Evolutionary conservation across 2,113 vertebrate genomes (phyloP).

Genomic region (Puma concolor): DNA sequence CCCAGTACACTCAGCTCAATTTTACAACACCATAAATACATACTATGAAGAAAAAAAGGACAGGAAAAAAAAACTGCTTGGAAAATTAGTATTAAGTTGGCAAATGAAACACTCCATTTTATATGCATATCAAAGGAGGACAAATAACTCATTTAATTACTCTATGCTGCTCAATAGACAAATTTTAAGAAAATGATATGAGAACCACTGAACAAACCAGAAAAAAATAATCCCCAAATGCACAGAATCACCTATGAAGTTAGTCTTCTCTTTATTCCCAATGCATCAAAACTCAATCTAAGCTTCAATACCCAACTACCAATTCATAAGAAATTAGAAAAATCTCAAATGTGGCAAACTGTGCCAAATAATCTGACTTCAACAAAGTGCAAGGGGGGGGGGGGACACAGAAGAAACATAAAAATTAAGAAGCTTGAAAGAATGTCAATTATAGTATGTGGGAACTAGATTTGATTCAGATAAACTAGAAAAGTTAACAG

Average conservation of each 20-base stretch:
- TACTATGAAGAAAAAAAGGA: not conserved
- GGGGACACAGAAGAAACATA: not conserved
- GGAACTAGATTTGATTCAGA: not conserved
- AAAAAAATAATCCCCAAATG: not conserved
- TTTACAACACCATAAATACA: not conserved
- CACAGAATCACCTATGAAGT: conserved; percentile 7
- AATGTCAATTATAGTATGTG: not conserved
- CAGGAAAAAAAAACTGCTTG: conserved; percentile 19
- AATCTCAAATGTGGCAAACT: conserved; percentile 18
- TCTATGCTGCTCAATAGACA: not conserved
- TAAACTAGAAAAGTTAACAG: not conserved
- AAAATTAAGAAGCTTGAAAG: conserved; percentile 7
- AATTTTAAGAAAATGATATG: not conserved
- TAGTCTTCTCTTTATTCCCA: not conserved
- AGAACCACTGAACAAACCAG: not conserved
- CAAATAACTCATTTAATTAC: not conserved
- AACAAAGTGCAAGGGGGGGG: not conserved
- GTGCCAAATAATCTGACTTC: not conserved
- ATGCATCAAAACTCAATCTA: not conserved
- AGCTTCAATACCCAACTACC: not conserved
- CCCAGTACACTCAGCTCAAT: not conserved
- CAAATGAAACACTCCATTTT: conserved; percentile 12
- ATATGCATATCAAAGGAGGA: not conserved
- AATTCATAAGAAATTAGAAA: conserved; percentile 32
- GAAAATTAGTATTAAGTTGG: not conserved